Conservation (phyloP, 2,888 invertebrate species). For the Pteria penguin region DNA sequence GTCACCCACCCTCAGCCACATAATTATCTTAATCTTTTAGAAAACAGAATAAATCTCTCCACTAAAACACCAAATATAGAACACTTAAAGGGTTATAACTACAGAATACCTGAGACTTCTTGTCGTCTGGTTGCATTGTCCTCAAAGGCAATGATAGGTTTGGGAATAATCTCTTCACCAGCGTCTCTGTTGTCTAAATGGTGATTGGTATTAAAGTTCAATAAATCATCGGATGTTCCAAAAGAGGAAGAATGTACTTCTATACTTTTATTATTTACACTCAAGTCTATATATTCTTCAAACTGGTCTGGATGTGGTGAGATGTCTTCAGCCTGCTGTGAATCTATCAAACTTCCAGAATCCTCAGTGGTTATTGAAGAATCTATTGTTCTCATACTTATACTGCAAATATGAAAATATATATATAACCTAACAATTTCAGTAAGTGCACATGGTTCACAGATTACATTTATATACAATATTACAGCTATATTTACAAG, state of each 20-base stretch:
- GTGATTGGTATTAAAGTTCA: slow-evolving; percentile 66
- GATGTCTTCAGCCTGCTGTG: slow-evolving; percentile 38
- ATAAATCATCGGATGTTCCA: slow-evolving; percentile 58
- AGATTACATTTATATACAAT: too few relatives aligned
- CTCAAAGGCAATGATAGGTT: slow-evolving; percentile 73
- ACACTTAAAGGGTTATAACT: too few relatives aligned
- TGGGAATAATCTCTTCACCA: slow-evolving; percentile 56
- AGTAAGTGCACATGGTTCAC: too few relatives aligned
- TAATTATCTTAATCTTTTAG: too few relatives aligned
- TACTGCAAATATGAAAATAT: slow-evolving; percentile 57
- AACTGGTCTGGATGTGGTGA: slow-evolving; percentile 50
- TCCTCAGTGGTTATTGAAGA: slow-evolving; percentile 55
- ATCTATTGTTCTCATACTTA: slow-evolving; percentile 64
- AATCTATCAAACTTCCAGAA: slow-evolving; percentile 54
- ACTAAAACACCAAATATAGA: too few relatives aligned
- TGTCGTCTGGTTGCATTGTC: slow-evolving; percentile 71
- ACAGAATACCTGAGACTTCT: slow-evolving; percentile 69
- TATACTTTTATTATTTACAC: slow-evolving; percentile 60
- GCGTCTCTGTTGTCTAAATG: slow-evolving; percentile 46
- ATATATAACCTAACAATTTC: too few relatives aligned
- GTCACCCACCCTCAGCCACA: too few relatives aligned
- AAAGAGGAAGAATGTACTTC: slow-evolving; percentile 37
- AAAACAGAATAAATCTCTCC: too few relatives aligned
- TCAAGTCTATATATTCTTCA: slow-evolving; percentile 72
- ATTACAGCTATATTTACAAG: too few relatives aligned